Evolutionary conservation across 2,113 vertebrate genomes (phyloP).

Genomic region (Odontesthes bonariensis): DNA sequence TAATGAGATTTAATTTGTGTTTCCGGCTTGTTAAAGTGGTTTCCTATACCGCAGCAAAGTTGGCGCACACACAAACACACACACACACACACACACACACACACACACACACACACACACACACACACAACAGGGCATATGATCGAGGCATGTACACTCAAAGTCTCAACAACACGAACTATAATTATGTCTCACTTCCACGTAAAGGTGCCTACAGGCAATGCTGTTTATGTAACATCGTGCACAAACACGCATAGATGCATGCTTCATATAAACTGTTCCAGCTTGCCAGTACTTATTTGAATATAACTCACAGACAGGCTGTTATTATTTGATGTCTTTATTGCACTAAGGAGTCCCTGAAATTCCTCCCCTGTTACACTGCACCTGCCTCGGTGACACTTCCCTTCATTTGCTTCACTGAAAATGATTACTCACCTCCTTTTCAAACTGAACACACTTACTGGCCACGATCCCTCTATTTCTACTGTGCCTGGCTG

Average conservation of each 20-base stretch:
- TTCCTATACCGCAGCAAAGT: background rate
- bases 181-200: slow-evolving; percentile 51
- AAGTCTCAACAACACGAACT: slow-evolving; percentile 30
- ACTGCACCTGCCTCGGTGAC: too few species aligned
- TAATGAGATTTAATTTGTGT: background rate
- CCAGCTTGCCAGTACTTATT: slow-evolving; percentile 32
- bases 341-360: background rate
- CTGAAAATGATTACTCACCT: too few species aligned
- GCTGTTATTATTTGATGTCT: slow-evolving; percentile 11
- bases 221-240: slow-evolving; percentile 6
- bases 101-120: slow-evolving; percentile 1
- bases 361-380: background rate
- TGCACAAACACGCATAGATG: background rate
- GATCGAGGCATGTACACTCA: slow-evolving; percentile 27
- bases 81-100: slow-evolving; percentile 1
- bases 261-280: slow-evolving; percentile 15
- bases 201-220: slow-evolving; percentile 28
- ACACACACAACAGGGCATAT: background rate
- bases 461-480: too few species aligned
- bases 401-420: too few species aligned
- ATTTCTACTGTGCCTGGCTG: too few species aligned
- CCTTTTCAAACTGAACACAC: too few species aligned
- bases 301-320: background rate
- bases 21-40: background rate
- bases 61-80: slow-evolving; percentile 6